Base-by-base conservation (phyloP, 2,888 invertebrate species). In the Macropis europaea region DNA sequence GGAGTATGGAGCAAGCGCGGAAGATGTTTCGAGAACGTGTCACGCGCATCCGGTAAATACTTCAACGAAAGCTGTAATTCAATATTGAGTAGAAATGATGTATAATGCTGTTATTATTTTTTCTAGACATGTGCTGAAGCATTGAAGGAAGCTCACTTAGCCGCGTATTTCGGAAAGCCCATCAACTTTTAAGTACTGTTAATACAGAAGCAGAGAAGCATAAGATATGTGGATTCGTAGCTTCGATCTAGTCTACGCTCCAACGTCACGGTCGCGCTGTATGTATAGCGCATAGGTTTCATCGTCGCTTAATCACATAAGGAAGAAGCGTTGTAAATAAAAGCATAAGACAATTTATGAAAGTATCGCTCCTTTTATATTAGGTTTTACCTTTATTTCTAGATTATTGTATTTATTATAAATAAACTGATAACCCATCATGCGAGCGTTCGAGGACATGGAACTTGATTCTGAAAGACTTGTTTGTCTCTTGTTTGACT, bases 1-100 rank as follows among this genome's bases (percentile, higher is more conserved):
- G 94, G 99, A 99, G 90, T 99, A 99, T 90, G 99, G 99, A 81
- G 99, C 99, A 24, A 96, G 99, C 0, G 96, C 97, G 72, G 99
- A 99, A 91, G 99, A 99, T 90, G 94, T 99, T 78, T 99, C 99
- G 17, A 93, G 99, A 88, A 98, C 98, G 42, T 99, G 99, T 88
- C 99, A 99, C 91, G 99, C 99, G 62, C 99, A 99, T 93, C 99
- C 99, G 45, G 97, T 97, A 91, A 93, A 94, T 91, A 66, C 17
- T 30, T 19, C 1, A 34, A 22, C 7, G 9, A 9, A 19, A 11
- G 30, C 42, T 32, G 15, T 0, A 0, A 56, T 28, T 5, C 3
- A 30, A 17, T 15, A 4, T n/a, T 0, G 7, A 1, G 24, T n/a
- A 13, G 4, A 13, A 36, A 22, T 24, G 11, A 22, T 9, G 1